Base-by-base conservation (phyloP, 92 coral and sea anemone genomes). In the Zoanthus sociatus region DNA sequence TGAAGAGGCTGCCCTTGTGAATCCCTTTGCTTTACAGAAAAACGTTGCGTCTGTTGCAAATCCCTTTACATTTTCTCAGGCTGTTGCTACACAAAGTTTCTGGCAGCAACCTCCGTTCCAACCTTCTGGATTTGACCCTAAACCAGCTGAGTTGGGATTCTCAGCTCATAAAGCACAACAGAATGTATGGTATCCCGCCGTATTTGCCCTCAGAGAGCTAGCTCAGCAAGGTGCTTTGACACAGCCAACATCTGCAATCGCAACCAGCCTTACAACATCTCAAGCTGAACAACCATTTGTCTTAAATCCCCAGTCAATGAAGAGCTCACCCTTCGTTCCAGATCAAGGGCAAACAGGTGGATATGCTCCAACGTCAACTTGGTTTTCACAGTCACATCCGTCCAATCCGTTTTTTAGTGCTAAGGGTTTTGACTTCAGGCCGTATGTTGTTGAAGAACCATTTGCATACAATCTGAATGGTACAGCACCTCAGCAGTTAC, bases 71-170 rank as follows among this genome's bases (percentile, higher is more conserved):
- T 73, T 31, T 20, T n/a, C 78, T 9, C 86, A 84, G 60, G 71
- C 87, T 13, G 75, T 32, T 10, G 78, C 63, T 42, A 73, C 91
- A 42, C 94, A 90, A 42, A 90, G 78, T 81, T 93, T 93, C 47
- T 95, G 98, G 98, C 94, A 94, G 75, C 95, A 92, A 50, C 86
- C 89, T 71, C 87, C 84, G 53, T 86, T 84, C 70, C 86, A 67
- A 83, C 91, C 91, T 69, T 90, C 93, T 1, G 90, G 86, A 70
- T 84, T 85, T 58, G 90, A 85, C 48, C 58, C 78, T 21, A 86
- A 76, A 14, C 91, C 86, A 53, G 92, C 93, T n/a, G 84, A 88
- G 30, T 93, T 88, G 63, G 98, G 94, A 37, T 81, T 87, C 55
- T 79, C 94, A 33, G 79, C 92, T 13, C 90, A 73, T 69, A 51